Base-by-base conservation (phyloP, 2,797 vertebrate genomes). In the Ibycter americanus region DNA sequence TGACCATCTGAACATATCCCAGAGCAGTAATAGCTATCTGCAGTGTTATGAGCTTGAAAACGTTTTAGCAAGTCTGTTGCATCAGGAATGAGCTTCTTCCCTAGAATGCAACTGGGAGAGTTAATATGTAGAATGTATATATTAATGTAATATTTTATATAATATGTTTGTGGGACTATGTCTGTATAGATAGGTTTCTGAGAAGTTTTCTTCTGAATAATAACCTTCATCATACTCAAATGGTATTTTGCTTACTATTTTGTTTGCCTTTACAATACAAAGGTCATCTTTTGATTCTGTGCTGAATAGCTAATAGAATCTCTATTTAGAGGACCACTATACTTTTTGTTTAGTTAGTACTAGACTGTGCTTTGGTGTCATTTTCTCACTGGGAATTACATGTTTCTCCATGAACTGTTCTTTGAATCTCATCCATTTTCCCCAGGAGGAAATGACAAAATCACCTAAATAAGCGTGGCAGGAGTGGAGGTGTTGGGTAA, bases 191-290 rank as follows among this genome's bases (percentile, higher is more conserved):
- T 27, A 26, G 14, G 13, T 66, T 71, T 38, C 26, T 77, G 29
- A 42, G 34, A 4, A 38, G 4, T 68, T 88, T 55, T 54, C 19
- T 81, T 83, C 66, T 68, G 20, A 67, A 77, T 55, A 59, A 61
- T 47, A 80, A 23, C 27, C 22, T 2, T 70, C 20, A 31, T 19
- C 68, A 22, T 20, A 63, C 11, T 36, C 55, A 72, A 87, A 61
- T 40, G 11, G 16, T 82, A 72, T 89, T 94, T 83, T 47, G 31
- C 78, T 95, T 96, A 44, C 40, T 68, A 15, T 55, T 89, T 89
- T 74, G 55, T 90, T 94, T 56, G 84, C 65, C 79, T 95, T 97
- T 93, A 91, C 91, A 97, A 94, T 96, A 95, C 89, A 96, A 97
- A 97, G 90, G 77, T 91, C 59, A 40, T 66, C 91, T 96, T 76